Percentiles rank a stretch among this genome's conserved stretches.
These are phyloP conservation scores for Xenopus borealis DNA, from an alignment of 2,113 vertebrate genomes.

Conservation along the genomic window DNA sequence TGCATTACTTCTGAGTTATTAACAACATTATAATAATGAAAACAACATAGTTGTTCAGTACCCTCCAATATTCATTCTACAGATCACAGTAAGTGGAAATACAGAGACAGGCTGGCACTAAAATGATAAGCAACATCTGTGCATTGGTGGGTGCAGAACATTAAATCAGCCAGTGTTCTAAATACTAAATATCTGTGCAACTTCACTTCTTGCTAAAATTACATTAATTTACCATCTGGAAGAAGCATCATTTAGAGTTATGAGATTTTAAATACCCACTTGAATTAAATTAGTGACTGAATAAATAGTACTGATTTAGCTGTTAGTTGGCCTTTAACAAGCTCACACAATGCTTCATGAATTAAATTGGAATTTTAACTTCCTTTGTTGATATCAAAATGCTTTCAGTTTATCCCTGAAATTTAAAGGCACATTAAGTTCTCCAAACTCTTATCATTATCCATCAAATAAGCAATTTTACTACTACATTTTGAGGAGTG, in stretches of 20 bases:
- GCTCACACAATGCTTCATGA: constrained; percentile 61
- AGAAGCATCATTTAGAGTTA: constrained; percentile 68
- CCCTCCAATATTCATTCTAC: constrained; percentile 54
- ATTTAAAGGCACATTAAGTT: constrained; percentile 47
- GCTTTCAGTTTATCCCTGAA: constrained; percentile 24
- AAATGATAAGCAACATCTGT: constrained; percentile 69
- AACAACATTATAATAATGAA: constrained; percentile 29
- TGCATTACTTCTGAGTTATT: constrained; percentile 43
- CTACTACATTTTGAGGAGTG: background rate
- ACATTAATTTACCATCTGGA: constrained; percentile 79
- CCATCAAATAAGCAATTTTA: constrained; percentile 15
- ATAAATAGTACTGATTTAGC: constrained; percentile 76
- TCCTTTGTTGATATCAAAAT: constrained; percentile 60
- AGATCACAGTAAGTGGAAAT: constrained; percentile 57
- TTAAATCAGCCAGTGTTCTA: constrained; percentile 64
- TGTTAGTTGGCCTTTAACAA: constrained; percentile 70
- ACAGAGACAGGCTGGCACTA: constrained; percentile 59
- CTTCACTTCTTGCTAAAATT: constrained; percentile 74
- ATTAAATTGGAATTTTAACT: constrained; percentile 64
- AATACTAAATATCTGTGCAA: constrained; percentile 70
- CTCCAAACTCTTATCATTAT: constrained; percentile 12
- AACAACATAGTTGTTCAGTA: constrained; percentile 22
- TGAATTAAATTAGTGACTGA: constrained; percentile 72
- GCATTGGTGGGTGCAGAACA: constrained; percentile 60
- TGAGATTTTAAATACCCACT: constrained; percentile 72